These are phyloP conservation scores for Cyanistes caeruleus DNA, from an alignment of 2,113 vertebrate species.

Conservation along the genomic window DNA sequence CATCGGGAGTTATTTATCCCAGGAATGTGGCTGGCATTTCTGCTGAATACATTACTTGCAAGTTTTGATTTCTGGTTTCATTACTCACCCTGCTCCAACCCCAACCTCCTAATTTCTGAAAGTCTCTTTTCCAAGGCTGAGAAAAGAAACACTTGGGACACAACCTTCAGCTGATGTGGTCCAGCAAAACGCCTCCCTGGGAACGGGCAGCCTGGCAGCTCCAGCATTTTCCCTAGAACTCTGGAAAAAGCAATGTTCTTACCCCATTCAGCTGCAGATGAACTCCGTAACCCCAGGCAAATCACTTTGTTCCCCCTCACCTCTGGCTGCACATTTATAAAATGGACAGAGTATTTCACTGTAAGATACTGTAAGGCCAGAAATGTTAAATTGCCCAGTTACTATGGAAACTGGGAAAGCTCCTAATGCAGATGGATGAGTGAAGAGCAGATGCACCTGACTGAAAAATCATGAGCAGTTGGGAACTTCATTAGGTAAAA, in stretches of 20 bases:
- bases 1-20: slow-evolving; percentile 54
- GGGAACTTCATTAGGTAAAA: slow-evolving; percentile 14
- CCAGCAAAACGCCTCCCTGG: slow-evolving; percentile 14
- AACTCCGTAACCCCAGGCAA: neutral
- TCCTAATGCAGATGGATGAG: slow-evolving; percentile 51
- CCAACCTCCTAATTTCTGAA: neutral
- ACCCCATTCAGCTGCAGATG: slow-evolving; percentile 10
- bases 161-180: slow-evolving; percentile 30
- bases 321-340: neutral
- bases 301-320: neutral
- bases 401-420: slow-evolving; percentile 35
- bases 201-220: slow-evolving; percentile 30
- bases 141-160: slow-evolving; percentile 52
- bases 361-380: neutral
- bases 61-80: slow-evolving; percentile 61
- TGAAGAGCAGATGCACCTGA: neutral
- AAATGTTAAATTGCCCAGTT: neutral
- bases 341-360: neutral
- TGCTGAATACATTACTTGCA: slow-evolving; percentile 58
- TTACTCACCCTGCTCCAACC: slow-evolving; percentile 43
- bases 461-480: neutral
- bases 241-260: neutral
- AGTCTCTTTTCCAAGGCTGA: slow-evolving; percentile 19
- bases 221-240: neutral
- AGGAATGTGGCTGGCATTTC: slow-evolving; percentile 49